Conservation (phyloP, 2,113 vertebrate genomes). For the Neodon shergylaensis region DNA sequence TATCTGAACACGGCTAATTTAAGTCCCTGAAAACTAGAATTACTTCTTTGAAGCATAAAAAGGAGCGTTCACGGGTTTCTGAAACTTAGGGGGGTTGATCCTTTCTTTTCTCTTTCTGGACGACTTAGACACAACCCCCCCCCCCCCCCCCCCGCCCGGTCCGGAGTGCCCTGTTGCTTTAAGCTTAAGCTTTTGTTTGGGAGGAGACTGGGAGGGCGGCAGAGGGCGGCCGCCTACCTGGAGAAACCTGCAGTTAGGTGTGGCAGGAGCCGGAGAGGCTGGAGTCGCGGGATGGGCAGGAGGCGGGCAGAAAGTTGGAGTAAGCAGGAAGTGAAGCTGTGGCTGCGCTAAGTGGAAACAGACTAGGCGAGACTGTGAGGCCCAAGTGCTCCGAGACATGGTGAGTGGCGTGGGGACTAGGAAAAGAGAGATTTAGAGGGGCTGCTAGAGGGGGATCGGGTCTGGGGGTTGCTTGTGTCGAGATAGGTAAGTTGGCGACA, state of each 20-base stretch:
- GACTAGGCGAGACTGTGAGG: neutral
- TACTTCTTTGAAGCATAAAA: neutral
- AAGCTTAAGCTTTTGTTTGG: neutral
- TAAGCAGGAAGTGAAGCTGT: slow-evolving; percentile 75
- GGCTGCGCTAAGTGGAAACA: slow-evolving; percentile 54
- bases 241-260: slow-evolving; percentile 72
- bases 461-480: neutral
- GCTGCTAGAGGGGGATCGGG: neutral
- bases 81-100: neutral
- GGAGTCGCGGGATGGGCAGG: slow-evolving; percentile 29
- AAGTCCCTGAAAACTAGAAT: slow-evolving; percentile 1
- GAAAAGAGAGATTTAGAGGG: neutral
- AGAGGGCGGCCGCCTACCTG: slow-evolving; percentile 58
- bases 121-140: neutral
- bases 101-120: neutral
- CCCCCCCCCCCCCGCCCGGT: rapidly evolving
- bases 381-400: slow-evolving; percentile 62
- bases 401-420: slow-evolving; percentile 36
- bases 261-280: neutral
- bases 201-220: slow-evolving; percentile 15
- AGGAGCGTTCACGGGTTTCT: neutral
- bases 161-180: slow-evolving; percentile 48
- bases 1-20: neutral
- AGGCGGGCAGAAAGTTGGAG: slow-evolving; percentile 68
- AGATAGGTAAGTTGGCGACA: neutral